These are phyloP conservation scores for Spea multiplicata DNA, from an alignment of 2,113 vertebrate genomes.

Conservation along the genomic window DNA sequence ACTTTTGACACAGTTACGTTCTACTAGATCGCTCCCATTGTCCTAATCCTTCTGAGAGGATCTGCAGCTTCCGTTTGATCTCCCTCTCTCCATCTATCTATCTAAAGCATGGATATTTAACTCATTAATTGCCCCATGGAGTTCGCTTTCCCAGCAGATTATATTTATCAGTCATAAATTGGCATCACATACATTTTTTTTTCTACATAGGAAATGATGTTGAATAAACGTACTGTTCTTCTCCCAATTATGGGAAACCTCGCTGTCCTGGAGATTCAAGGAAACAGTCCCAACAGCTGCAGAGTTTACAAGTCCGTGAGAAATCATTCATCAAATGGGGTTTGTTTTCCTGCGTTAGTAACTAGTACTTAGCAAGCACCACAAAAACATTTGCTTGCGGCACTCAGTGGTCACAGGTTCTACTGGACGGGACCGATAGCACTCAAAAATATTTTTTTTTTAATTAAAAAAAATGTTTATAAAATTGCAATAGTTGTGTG, in stretches of 20 bases:
- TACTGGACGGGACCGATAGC: not conserved
- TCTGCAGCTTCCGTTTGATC: too few species aligned
- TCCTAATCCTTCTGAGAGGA: too few species aligned
- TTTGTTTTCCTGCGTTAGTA: not conserved
- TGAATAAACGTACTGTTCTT: not conserved
- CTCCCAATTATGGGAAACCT: constrained; percentile 24
- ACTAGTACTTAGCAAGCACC: constrained; percentile 12
- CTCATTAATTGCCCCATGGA: not conserved
- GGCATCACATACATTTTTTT: not conserved
- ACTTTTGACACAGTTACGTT: too few species aligned
- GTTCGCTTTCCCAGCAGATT: not conserved
- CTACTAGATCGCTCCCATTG: too few species aligned
- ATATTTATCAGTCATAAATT: not conserved
- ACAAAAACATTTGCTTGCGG: not conserved
- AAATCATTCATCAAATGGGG: constrained; percentile 17
- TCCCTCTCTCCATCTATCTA: too few species aligned
- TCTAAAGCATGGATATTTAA: too few species aligned
- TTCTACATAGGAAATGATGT: not conserved
- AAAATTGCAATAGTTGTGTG: too few species aligned
- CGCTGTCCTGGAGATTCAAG: constrained; percentile 9
- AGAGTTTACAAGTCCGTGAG: constrained; percentile 27
- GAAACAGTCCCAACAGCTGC: constrained; percentile 30
- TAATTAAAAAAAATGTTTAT: too few species aligned
- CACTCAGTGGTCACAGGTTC: not conserved
- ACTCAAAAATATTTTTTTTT: not conserved